These are phyloP conservation scores for Chaetodon auriga DNA, from an alignment of 2,113 vertebrate genomes.

Conservation along the genomic window DNA sequence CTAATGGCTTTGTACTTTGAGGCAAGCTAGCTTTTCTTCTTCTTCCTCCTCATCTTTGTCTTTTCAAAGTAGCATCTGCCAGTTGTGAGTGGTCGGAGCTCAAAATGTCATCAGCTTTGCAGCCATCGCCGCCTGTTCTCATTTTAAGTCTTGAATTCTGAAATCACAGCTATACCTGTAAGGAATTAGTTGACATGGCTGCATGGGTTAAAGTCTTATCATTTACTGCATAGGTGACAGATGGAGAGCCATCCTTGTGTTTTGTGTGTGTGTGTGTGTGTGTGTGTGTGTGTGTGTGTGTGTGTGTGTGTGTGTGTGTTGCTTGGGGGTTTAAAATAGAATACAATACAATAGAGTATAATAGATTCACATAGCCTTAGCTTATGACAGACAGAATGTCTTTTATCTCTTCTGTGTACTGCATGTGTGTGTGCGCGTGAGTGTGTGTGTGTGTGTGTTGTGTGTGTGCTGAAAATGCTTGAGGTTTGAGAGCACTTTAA, in stretches of 20 bases:
- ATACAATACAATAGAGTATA: slow-evolving; percentile 33
- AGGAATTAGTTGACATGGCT: background rate
- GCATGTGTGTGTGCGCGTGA: background rate
- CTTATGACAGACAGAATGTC: slow-evolving; percentile 13
- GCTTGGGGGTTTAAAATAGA: slow-evolving; percentile 32
- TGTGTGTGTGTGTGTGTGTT: background rate
- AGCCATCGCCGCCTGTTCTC: background rate
- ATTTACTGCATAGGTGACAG: background rate
- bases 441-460: background rate
- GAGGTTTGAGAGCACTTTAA: slow-evolving; percentile 63
- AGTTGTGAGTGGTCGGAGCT: background rate
- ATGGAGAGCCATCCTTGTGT: background rate
- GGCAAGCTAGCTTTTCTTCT: background rate
- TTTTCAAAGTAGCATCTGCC: slow-evolving; percentile 10
- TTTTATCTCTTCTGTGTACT: slow-evolving; percentile 36
- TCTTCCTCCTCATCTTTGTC: too few relatives aligned
- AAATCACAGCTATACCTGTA: background rate
- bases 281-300: background rate
- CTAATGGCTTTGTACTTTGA: slow-evolving; percentile 1
- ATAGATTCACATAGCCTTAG: slow-evolving; percentile 23
- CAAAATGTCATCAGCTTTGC: background rate
- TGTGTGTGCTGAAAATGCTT: slow-evolving; percentile 39
- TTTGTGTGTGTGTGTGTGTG: background rate
- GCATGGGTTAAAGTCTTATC: background rate
- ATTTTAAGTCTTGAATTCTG: background rate